Conservation (phyloP, 1,140 invertebrate species). For the Paralvinella palmiformis region DNA sequence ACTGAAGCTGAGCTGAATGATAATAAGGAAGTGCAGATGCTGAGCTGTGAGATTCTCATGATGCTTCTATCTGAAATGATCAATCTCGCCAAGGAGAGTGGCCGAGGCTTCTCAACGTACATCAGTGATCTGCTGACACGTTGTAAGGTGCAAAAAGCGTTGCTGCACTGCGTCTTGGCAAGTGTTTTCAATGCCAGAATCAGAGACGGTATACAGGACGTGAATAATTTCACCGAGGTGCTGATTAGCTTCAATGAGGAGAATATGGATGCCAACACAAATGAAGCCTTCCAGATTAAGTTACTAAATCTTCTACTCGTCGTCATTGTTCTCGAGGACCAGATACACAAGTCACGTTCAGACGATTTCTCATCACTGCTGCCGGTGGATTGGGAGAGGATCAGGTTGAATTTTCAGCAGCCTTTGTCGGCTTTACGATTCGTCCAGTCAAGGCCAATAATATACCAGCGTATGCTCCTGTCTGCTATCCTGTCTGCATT, state of each 20-base stretch:
- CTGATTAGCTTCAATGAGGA: slow-evolving; percentile 75
- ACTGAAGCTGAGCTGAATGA: slow-evolving; percentile 68
- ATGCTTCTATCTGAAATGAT: slow-evolving; percentile 71
- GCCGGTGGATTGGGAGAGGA: slow-evolving; percentile 26
- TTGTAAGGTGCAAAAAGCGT: slow-evolving; percentile 83
- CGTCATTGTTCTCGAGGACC: slow-evolving; percentile 72
- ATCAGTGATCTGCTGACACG: slow-evolving; percentile 72
- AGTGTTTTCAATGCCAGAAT: slow-evolving; percentile 65
- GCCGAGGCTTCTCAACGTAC: slow-evolving; percentile 73
- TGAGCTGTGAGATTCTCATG: slow-evolving; percentile 69
- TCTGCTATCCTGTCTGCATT: slow-evolving; percentile 73
- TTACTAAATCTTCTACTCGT: slow-evolving; percentile 67
- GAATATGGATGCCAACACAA: slow-evolving; percentile 57
- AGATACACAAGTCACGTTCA: slow-evolving; percentile 46
- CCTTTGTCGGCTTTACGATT: slow-evolving; percentile 29
- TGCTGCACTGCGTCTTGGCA: slow-evolving; percentile 75
- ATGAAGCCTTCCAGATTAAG: slow-evolving; percentile 71
- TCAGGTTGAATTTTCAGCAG: slow-evolving; percentile 31
- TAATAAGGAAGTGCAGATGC: slow-evolving; percentile 68
- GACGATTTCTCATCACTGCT: slow-evolving; percentile 18
- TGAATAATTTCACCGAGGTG: slow-evolving; percentile 69
- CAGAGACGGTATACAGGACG: too few species aligned
- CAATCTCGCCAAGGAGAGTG: slow-evolving; percentile 74
- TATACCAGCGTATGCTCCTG: slow-evolving; percentile 74
- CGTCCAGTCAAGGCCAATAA: slow-evolving; percentile 31